phyloP scores from a whole-genome alignment of 30 jellyfish, hydroid and myxozoan genomes.

The Cassiopea andromeda region DNA sequence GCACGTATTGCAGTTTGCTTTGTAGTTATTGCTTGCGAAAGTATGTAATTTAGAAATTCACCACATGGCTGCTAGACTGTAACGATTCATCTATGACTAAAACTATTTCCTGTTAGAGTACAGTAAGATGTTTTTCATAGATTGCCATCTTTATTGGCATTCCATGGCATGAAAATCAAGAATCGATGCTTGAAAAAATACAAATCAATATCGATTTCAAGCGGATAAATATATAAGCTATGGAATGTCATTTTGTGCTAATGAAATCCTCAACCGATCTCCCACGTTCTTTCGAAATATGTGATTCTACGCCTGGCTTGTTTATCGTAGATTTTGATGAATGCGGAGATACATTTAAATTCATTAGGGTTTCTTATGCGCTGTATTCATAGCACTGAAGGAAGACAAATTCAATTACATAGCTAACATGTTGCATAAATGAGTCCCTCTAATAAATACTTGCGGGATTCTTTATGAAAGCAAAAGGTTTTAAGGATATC shows the following conservation, averaged over 20 bases:
- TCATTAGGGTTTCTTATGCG: not conserved
- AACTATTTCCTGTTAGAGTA: too few relatives aligned
- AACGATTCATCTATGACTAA: too few relatives aligned
- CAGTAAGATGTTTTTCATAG: not conserved
- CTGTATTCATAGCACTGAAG: not conserved
- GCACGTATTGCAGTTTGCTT: too few relatives aligned
- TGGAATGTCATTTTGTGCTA: not conserved
- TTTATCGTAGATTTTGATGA: not conserved
- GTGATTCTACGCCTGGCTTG: not conserved
- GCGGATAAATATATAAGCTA: not conserved
- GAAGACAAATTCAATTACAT: slow-evolving; percentile 14
- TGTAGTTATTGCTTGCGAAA: too few relatives aligned
- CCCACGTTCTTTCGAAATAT: not conserved
- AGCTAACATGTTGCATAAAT: slow-evolving; percentile 2
- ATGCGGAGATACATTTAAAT: not conserved
- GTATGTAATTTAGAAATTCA: too few relatives aligned
- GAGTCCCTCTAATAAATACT: slow-evolving; percentile 23
- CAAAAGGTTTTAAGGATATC: slow-evolving; percentile 23
- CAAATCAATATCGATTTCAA: not conserved
- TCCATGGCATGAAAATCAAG: too few relatives aligned
- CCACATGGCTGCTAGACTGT: too few relatives aligned
- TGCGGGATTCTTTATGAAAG: slow-evolving; percentile 13
- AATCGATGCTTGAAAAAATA: not conserved
- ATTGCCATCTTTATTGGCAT: not conserved
- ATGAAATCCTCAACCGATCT: not conserved